These are phyloP conservation scores for Orchesella flavescens DNA, from an alignment of 2,888 invertebrate species.

Conservation along the genomic window DNA sequence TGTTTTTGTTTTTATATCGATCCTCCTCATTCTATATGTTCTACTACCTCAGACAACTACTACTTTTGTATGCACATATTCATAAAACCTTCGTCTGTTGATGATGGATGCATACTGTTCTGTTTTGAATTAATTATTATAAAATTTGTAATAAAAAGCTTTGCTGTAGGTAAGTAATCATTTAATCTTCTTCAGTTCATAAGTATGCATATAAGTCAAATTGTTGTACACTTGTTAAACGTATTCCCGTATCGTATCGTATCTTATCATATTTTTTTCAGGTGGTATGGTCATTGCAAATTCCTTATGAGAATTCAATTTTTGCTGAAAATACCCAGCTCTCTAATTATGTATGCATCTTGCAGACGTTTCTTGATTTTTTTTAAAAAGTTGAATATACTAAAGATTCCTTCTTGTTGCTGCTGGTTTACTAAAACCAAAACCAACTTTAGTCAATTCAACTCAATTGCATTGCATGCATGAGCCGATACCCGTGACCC, in stretches of 20 bases:
- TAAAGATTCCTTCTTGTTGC: background rate
- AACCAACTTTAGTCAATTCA: too few relatives aligned
- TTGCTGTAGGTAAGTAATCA: constrained; percentile 38
- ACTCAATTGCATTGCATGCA: too few relatives aligned
- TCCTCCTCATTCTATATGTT: background rate
- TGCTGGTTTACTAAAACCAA: too few relatives aligned
- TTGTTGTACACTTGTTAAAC: background rate
- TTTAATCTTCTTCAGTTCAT: constrained; percentile 27
- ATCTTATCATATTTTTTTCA: background rate
- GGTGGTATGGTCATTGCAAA: constrained; percentile 24
- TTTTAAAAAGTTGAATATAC: background rate
- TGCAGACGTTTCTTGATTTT: too few relatives aligned
- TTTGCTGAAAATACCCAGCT: constrained; percentile 9
- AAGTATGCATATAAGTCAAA: constrained; percentile 8
- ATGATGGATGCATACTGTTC: background rate
- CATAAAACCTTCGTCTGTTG: too few relatives aligned
- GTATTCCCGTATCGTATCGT: background rate
- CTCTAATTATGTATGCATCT: too few relatives aligned
- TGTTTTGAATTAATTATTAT: constrained; percentile 30
- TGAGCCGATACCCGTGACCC: background rate
- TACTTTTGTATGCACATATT: too few relatives aligned
- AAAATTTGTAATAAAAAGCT: constrained; percentile 22
- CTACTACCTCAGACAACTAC: too few relatives aligned
- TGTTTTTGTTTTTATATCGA: constrained; percentile 6
- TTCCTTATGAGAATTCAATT: constrained; percentile 21